Evolutionary conservation across 1,140 invertebrate species (phyloP).

Genomic region (Apis dorsata): DNA sequence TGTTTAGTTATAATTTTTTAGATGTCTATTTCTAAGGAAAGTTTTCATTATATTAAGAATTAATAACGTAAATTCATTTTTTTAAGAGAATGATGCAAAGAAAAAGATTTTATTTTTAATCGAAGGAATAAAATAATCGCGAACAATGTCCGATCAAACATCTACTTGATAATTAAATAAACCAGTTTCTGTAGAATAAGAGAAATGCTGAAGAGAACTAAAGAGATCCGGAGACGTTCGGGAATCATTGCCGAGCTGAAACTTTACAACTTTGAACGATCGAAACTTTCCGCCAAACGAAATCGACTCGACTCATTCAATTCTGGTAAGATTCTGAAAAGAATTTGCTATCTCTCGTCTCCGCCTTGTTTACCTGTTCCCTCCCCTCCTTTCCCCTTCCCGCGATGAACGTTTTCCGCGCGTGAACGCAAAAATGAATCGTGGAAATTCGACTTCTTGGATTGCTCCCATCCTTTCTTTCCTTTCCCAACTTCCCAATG

Average conservation of each 20-base stretch:
- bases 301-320: slow-evolving; percentile 15
- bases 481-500: not conserved
- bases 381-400: not conserved
- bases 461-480: slow-evolving; percentile 22
- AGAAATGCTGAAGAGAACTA: not conserved
- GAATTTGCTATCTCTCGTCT: not conserved
- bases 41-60: too few species aligned
- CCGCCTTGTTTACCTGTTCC: not conserved
- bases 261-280: slow-evolving; percentile 4
- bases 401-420: too few species aligned
- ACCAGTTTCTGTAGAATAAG: not conserved
- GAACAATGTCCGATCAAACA: not conserved
- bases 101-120: slow-evolving; percentile 28
- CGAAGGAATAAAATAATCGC: not conserved
- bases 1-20: too few species aligned
- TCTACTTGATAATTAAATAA: slow-evolving; percentile 16
- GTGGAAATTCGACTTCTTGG: slow-evolving; percentile 5
- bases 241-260: not conserved
- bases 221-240: not conserved
- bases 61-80: too few species aligned
- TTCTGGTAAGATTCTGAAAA: not conserved
- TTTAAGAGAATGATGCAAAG: too few species aligned
- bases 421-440: not conserved
- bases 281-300: not conserved
- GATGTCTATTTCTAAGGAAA: too few species aligned